These are phyloP conservation scores for Bombus polaris DNA, from an alignment of 1,140 invertebrate genomes.

Conservation along the genomic window DNA sequence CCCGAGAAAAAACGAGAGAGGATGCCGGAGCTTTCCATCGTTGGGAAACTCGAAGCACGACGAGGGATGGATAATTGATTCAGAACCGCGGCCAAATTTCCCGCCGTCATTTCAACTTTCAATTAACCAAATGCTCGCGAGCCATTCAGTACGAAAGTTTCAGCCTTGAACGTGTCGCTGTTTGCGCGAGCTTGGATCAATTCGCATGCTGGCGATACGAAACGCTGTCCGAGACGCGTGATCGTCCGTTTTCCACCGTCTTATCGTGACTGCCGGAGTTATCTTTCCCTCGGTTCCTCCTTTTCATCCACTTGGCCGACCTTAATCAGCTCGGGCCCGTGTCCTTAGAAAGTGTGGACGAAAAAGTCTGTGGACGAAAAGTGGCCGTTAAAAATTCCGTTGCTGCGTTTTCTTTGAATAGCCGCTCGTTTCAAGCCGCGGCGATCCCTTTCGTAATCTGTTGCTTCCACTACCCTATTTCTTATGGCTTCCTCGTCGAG, in stretches of 20 bases:
- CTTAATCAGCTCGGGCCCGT: background rate
- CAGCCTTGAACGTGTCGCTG: background rate
- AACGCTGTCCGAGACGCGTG: background rate
- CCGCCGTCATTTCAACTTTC: constrained; percentile 2
- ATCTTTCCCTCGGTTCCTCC: background rate
- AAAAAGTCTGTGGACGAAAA: background rate
- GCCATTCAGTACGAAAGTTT: background rate
- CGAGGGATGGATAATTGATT: background rate
- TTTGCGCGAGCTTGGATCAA: background rate
- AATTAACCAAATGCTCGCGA: background rate
- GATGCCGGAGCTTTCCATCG: too few species aligned
- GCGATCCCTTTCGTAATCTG: constrained; percentile 12
- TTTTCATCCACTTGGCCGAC: background rate
- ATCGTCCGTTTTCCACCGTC: background rate
- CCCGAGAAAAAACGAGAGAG: background rate
- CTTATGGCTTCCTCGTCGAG: background rate
- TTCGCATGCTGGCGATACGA: background rate
- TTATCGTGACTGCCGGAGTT: background rate
- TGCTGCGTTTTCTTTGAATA: background rate
- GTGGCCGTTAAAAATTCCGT: constrained; percentile 20
- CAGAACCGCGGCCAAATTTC: constrained; percentile 7
- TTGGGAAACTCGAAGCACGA: background rate
- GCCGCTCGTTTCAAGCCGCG: background rate
- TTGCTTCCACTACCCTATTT: background rate
- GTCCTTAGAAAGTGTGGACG: background rate